Base-by-base conservation (phyloP, 2,888 invertebrate genomes). In the Orchesellides sinensis region DNA sequence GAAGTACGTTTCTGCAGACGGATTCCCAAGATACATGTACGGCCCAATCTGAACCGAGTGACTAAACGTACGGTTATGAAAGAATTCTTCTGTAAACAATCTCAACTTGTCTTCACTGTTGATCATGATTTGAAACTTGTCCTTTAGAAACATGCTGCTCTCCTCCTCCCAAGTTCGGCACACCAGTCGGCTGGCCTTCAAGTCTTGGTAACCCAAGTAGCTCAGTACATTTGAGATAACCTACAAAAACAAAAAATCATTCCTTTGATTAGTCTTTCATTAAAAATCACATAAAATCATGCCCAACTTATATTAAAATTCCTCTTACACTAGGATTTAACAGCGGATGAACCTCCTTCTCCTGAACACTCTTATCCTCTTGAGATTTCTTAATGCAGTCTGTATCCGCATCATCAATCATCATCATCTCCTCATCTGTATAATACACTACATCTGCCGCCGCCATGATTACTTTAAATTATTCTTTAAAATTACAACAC, bases 11-110 rank as follows among this genome's bases (percentile, higher is more conserved):
- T 81, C 83, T 2, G 83, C 81, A 23, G 68, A 23, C 8, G 81
- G 70, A 69, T 78, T 85, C 32, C 84, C 82, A 54, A 85, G 49
- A 49, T 83, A 85, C 85, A 85, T 84, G 70, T 79, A 85, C 68
- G 85, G 85, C 17, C 85, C 85, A 21, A 85, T 65, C 68, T 85
- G 85, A 70, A 85, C 79, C 19, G 79, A 74, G 21, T 79, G 82
- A 66, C 79, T 84, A 66, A 84, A 84, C n/a, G 74, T 83, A 5
- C 85, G 82, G 45, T 85, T 79, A 23, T 82, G 78, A 63, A 82
- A 83, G 70, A 85, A 85, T 66, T 84, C 82, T 27, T 59, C 40
- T 27, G 83, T 75, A 56, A 84, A 85, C 54, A 63, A 65, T 25
- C 74, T 69, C 66, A 85, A 69, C 56, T 73, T 69, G 4, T 84